Percentiles rank a stretch among this genome's conserved stretches.
phyloP scores from a whole-genome alignment of 2,888 invertebrate species.

The Neoascia interrupta region DNA sequence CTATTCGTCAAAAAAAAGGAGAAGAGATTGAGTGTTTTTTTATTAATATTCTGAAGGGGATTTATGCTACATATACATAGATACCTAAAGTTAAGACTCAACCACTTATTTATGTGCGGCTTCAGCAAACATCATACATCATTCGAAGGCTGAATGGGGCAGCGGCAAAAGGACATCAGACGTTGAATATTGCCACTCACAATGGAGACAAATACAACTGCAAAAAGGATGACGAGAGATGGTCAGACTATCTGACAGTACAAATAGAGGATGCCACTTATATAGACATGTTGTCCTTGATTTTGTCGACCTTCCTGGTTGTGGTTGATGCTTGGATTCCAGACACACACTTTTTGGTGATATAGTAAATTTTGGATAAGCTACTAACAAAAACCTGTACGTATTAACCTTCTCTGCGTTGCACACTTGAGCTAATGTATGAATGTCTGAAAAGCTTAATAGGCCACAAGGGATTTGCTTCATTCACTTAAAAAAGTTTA shows the following conservation, averaged over 20 bases:
- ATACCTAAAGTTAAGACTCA: slow-evolving; percentile 35
- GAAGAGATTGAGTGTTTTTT: slow-evolving; percentile 66
- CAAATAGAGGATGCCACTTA: slow-evolving; percentile 41
- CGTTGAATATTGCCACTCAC: slow-evolving; percentile 39
- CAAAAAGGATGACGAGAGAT: slow-evolving; percentile 31
- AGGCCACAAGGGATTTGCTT: no score
- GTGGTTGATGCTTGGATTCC: no score
- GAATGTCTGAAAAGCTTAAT: no score
- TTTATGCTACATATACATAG: slow-evolving; percentile 12
- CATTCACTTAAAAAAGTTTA: no score
- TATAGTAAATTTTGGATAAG: no score
- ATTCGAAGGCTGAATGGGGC: slow-evolving; percentile 13
- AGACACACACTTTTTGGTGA: no score
- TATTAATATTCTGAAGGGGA: slow-evolving; percentile 52
- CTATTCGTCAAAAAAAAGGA: slow-evolving; percentile 53
- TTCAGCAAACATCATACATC: slow-evolving; percentile 55
- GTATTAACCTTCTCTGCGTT: no score
- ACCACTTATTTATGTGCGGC: slow-evolving; percentile 45
- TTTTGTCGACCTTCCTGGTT: slow-evolving; percentile 3
- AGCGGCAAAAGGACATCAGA: slow-evolving; percentile 47
- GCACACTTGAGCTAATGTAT: no score
- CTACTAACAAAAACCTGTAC: no score
- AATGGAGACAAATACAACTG: slow-evolving; percentile 42
- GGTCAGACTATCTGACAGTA: slow-evolving; percentile 44
- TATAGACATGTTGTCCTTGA: slow-evolving; percentile 31